Percentiles rank a stretch among this genome's conserved stretches.
phyloP scores from a whole-genome alignment of 2,797 vertebrate genomes.

The Periophthalmus magnuspinnatus region DNA sequence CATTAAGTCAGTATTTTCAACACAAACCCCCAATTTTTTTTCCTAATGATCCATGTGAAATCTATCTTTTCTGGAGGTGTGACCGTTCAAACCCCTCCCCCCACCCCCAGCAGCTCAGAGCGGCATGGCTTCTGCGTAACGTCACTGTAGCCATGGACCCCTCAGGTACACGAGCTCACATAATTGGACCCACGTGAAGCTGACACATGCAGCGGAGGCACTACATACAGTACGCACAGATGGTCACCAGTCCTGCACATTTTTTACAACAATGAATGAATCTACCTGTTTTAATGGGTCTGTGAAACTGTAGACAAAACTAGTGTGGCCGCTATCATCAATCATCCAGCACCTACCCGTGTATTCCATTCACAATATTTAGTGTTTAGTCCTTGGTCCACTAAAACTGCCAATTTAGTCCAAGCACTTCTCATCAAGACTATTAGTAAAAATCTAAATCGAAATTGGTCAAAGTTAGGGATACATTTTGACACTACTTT shows the following conservation, averaged over 20 bases:
- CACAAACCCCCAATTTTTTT: not conserved
- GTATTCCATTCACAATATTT: constrained; percentile 28
- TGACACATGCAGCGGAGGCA: constrained; percentile 37
- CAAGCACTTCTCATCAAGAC: constrained; percentile 33
- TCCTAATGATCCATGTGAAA: constrained; percentile 12
- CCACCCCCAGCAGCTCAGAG: not conserved
- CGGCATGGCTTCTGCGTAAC: constrained; percentile 42
- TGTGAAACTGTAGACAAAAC: constrained; percentile 50
- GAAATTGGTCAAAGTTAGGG: constrained; percentile 19
- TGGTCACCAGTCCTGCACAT: constrained; percentile 30
- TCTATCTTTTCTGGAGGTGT: constrained; percentile 16
- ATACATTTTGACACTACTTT: not conserved
- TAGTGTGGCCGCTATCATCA: constrained; percentile 38
- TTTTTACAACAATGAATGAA: constrained; percentile 23
- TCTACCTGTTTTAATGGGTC: constrained; percentile 46
- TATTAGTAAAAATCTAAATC: constrained; percentile 26
- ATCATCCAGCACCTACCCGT: constrained; percentile 30
- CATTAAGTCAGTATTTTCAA: not conserved
- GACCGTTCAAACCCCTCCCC: constrained; percentile 9
- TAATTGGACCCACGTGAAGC: constrained; percentile 28
- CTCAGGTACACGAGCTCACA: constrained; percentile 14
- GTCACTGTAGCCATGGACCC: constrained; percentile 33
- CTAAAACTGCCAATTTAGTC: constrained; percentile 37
- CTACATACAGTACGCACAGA: constrained; percentile 35
- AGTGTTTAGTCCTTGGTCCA: constrained; percentile 24